Conservation (phyloP, 2,797 vertebrate genomes). For the Pseudochromis fuscus region DNA sequence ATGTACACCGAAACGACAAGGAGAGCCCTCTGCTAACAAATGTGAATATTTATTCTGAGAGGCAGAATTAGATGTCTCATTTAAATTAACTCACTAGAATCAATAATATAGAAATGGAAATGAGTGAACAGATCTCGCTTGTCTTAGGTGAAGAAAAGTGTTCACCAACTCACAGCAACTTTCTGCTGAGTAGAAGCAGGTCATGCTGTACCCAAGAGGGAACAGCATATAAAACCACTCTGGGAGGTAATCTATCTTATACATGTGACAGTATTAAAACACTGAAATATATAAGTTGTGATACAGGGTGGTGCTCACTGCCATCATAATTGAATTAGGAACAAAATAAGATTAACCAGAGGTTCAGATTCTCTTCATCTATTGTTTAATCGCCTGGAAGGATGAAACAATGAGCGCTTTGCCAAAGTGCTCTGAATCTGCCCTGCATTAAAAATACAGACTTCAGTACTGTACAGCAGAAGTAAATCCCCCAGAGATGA, state of each 20-base stretch:
- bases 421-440: slow-evolving; percentile 25
- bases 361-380: slow-evolving; percentile 33
- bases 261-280: slow-evolving; percentile 34
- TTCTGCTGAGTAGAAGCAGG: slow-evolving; percentile 37
- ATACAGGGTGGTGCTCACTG: slow-evolving; percentile 5
- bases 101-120: slow-evolving; percentile 23
- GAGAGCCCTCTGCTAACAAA: slow-evolving; percentile 19
- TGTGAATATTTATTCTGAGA: slow-evolving; percentile 31
- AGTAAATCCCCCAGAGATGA: slow-evolving; percentile 15
- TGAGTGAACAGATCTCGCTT: slow-evolving; percentile 10
- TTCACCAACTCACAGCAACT: slow-evolving; percentile 22
- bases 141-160: slow-evolving; percentile 10
- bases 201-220: slow-evolving; percentile 38
- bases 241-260: slow-evolving; percentile 41
- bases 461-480: slow-evolving; percentile 21
- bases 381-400: slow-evolving; percentile 53
- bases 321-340: slow-evolving; percentile 40
- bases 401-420: slow-evolving; percentile 25
- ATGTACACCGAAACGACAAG: slow-evolving; percentile 16
- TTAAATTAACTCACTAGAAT: slow-evolving; percentile 19
- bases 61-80: slow-evolving; percentile 39
- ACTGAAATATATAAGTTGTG: slow-evolving; percentile 9
- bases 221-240: slow-evolving; percentile 28
- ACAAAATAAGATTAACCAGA: slow-evolving; percentile 36
- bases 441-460: slow-evolving; percentile 18